Evolutionary conservation across 2,113 vertebrate species (phyloP), one percentile per base, ranked within the genome.

Genomic region (Corythornis cristatus): DNA sequence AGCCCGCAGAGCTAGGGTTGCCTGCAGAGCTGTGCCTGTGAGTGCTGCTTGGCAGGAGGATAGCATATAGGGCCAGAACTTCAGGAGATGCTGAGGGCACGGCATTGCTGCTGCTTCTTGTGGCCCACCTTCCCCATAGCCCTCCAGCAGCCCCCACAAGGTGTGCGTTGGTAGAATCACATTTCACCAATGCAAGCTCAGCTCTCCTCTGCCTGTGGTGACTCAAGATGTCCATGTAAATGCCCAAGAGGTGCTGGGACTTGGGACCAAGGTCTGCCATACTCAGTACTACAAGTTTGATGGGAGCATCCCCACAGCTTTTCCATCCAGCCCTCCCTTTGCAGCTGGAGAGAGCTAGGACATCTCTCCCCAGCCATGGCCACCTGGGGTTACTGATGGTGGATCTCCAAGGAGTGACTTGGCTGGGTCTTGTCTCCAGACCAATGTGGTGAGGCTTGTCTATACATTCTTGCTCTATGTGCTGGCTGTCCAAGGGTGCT

Each of bases 101-200:
- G 60, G 31, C 26, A 35, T 20, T 77, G 17, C 50, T 73, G 61
- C 42, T 57, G 29, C 40, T 78, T 61, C 25, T 66, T 0, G 0
- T 2, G 4, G 18, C 40, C 15, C 29, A 40, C 54, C 77, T 77
- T 83, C 16, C 68, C 45, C 2, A 1, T 48, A 76, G 58, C 21
- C n/a, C 61, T 60, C n/a, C 0, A 0, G 22, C 51, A 71, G 21
- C 31, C 40, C 26, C 7, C 1, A 2, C 0, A 0, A 77, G 28
- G 14, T 35, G 40, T 46, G 51, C 5, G 5, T 79, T 72, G 40
- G 21, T 43, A 82, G 53, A 87, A 74, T 62, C 66, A 68, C 1
- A 1, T 60, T 68, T 87, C 31, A 22, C 6, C 33, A 3, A 26
- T 40, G 11, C 31, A 45, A 70, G 8, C 45, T 70, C 23, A 35